Evolutionary conservation across 92 coral and sea anemone genomes (phyloP).

Genomic region (Umimayanthus chanpuru): DNA sequence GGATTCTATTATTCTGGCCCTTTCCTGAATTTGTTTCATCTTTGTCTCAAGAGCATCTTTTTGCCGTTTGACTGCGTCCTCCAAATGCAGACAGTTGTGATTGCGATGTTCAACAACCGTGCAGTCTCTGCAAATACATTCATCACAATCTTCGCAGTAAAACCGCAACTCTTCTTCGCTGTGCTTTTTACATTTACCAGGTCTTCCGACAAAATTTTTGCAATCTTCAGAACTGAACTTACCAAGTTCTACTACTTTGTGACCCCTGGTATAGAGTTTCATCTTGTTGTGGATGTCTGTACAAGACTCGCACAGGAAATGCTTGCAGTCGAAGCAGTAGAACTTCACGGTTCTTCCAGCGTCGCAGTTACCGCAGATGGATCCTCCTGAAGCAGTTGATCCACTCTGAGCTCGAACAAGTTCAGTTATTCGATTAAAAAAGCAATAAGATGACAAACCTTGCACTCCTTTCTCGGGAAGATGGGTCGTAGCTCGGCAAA

Average conservation of each 20-base stretch:
- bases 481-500: conserved; percentile 9
- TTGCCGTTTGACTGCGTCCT: neutral
- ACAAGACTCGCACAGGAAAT: neutral
- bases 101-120: no score
- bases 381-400: neutral
- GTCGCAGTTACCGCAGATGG: neutral
- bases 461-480: conserved; percentile 1
- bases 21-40: neutral
- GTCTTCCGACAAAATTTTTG: neutral
- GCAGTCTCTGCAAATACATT: no score
- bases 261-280: neutral
- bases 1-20: neutral
- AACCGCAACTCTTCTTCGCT: neutral
- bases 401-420: neutral
- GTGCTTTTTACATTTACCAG: neutral
- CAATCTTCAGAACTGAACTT: neutral
- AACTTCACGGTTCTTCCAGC: neutral
- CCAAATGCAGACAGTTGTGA: neutral
- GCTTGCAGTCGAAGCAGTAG: neutral
- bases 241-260: neutral
- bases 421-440: conserved; percentile 10
- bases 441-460: conserved; percentile 5
- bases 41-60: neutral
- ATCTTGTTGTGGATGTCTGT: neutral
- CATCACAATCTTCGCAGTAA: neutral